These are phyloP conservation scores for Xiphophorus hellerii DNA, from an alignment of 2,113 vertebrate species.

Conservation along the genomic window DNA sequence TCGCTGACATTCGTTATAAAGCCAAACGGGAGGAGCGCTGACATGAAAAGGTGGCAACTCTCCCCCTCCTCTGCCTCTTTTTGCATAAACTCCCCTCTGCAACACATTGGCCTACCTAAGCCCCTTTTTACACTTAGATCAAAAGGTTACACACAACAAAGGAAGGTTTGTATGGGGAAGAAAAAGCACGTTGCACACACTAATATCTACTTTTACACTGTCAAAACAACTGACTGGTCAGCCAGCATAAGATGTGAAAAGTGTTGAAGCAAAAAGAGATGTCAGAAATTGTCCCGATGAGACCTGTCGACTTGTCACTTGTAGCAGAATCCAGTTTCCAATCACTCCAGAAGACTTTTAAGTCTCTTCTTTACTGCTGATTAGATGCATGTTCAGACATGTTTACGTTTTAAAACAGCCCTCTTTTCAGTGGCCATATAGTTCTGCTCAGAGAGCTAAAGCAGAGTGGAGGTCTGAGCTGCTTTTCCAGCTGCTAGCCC, in stretches of 20 bases:
- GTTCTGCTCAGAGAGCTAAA: conserved; percentile 63
- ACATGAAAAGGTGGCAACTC: conserved; percentile 71
- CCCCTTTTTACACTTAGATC: conserved; percentile 59
- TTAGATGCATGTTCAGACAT: conserved; percentile 34
- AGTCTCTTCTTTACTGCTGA: conserved; percentile 55
- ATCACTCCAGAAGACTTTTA: conserved; percentile 58
- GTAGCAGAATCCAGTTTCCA: conserved; percentile 46
- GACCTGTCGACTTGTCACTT: conserved; percentile 24
- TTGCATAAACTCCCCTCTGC: conserved; percentile 54
- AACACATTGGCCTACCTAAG: conserved; percentile 55
- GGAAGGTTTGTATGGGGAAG: conserved; percentile 56
- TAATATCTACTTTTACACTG: conserved; percentile 61
- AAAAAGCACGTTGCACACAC: conserved; percentile 49
- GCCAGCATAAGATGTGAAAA: conserved; percentile 15
- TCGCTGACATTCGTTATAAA: conserved; percentile 76
- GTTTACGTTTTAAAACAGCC: conserved; percentile 28
- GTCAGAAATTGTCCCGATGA: conserved; percentile 34
- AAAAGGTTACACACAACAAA: conserved; percentile 79
- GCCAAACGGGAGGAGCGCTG: conserved; percentile 53
- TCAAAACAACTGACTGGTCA: conserved; percentile 47
- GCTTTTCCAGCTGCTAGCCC: conserved; percentile 67
- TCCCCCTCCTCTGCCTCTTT: conserved; percentile 28
- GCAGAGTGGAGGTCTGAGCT: conserved; percentile 48
- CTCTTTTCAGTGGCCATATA: conserved; percentile 46
- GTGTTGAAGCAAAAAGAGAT: conserved; percentile 3